Evolutionary conservation across 2,113 vertebrate genomes (phyloP).

Genomic region (Asarcornis scutulata): DNA sequence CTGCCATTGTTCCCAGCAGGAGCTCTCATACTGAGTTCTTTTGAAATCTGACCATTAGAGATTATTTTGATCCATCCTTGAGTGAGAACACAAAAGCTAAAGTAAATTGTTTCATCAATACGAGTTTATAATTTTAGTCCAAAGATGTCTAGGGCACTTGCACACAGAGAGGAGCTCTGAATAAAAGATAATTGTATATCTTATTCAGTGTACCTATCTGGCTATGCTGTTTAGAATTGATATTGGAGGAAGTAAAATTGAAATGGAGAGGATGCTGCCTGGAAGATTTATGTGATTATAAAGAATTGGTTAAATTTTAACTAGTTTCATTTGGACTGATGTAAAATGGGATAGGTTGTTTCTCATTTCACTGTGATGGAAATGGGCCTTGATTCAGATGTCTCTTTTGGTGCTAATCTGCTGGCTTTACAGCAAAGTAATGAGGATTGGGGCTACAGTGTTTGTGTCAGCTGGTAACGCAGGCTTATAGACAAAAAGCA

Average conservation of each 20-base stretch:
- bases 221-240: neutral
- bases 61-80: slow-evolving; percentile 42
- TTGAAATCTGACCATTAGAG: slow-evolving; percentile 50
- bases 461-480: neutral
- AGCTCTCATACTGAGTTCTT: neutral
- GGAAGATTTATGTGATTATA: neutral
- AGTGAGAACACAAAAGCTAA: neutral
- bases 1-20: slow-evolving; percentile 18
- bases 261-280: neutral
- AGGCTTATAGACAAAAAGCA: neutral
- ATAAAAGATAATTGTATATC: neutral
- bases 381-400: neutral
- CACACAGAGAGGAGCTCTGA: neutral
- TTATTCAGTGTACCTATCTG: neutral
- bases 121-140: slow-evolving; percentile 43
- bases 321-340: neutral
- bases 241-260: neutral
- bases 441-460: neutral
- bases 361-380: neutral
- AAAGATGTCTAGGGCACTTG: neutral
- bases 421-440: neutral
- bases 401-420: neutral
- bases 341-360: neutral
- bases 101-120: slow-evolving; percentile 57
- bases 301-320: slow-evolving; percentile 5